Percentiles rank a stretch among this genome's conserved stretches.
phyloP scores from a whole-genome alignment of 2,888 invertebrate genomes.

The Dryadula phaetusa region DNA sequence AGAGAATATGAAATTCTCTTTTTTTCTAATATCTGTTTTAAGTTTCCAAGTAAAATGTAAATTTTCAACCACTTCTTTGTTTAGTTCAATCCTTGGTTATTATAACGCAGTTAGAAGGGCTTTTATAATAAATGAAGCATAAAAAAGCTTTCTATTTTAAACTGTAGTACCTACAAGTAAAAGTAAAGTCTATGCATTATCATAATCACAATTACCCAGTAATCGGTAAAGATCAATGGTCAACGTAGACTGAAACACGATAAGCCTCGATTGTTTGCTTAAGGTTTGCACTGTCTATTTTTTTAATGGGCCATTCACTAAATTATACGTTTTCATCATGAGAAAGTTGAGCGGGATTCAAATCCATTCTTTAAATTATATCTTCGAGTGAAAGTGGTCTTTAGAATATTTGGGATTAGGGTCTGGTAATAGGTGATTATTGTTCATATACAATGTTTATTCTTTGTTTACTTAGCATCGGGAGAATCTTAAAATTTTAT shows the following conservation, averaged over 20 bases:
- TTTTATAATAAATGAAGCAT: conserved; percentile 55
- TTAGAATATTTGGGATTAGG: conserved; percentile 42
- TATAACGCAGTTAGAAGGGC: conserved; percentile 36
- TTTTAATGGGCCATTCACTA: conserved; percentile 67
- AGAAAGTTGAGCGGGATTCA: conserved; percentile 71
- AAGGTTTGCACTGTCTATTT: conserved; percentile 64
- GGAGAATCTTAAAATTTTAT: background rate
- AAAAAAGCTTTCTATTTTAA: conserved; percentile 65
- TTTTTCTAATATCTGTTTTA: too few relatives aligned
- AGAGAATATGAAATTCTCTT: too few relatives aligned
- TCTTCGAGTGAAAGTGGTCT: conserved; percentile 68
- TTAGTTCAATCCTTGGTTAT: conserved; percentile 50
- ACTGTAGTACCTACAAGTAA: conserved; percentile 57
- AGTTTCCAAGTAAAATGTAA: background rate
- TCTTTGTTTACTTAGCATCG: conserved; percentile 31
- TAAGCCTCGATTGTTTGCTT: conserved; percentile 64
- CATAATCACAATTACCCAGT: conserved; percentile 61
- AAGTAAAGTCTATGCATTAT: conserved; percentile 68
- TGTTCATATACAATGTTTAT: conserved; percentile 14
- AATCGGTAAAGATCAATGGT: conserved; percentile 65
- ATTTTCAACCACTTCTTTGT: background rate
- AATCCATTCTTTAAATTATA: conserved; percentile 63
- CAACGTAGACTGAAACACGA: conserved; percentile 60
- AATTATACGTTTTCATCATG: conserved; percentile 72
- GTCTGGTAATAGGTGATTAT: conserved; percentile 32